Conservation (phyloP, 1,140 invertebrate species). For the Paracyclopina nana region DNA sequence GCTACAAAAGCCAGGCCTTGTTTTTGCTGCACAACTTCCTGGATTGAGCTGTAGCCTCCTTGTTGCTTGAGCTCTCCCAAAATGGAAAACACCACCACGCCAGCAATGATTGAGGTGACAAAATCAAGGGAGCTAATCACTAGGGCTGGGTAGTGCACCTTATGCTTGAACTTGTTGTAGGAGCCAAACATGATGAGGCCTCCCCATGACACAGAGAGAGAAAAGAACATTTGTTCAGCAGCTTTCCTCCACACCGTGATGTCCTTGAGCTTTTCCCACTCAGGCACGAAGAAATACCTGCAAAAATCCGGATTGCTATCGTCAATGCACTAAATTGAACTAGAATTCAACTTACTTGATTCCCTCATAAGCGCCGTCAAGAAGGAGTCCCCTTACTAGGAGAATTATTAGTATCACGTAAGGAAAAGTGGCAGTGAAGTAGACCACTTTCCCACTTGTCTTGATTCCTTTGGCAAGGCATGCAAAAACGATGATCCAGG, state of each 20-base stretch:
- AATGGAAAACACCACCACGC: conserved; percentile 29
- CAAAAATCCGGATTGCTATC: conserved; percentile 45
- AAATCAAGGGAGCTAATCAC: conserved; percentile 27
- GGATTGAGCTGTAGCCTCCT: conserved; percentile 18
- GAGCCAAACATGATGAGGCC: conserved; percentile 31
- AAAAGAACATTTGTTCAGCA: conserved; percentile 33
- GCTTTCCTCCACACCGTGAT: conserved; percentile 29
- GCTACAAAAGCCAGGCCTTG: conserved; percentile 32
- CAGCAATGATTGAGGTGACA: conserved; percentile 28
- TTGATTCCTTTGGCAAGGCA: conserved; percentile 40
- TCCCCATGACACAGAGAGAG: conserved; percentile 30
- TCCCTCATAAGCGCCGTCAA: conserved; percentile 69
- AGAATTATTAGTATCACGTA: conserved; percentile 56
- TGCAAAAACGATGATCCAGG: conserved; percentile 36
- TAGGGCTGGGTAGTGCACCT: conserved; percentile 29
- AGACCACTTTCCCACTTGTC: conserved; percentile 49
- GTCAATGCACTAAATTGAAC: background rate
- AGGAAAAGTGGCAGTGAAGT: conserved; percentile 34
- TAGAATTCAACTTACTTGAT: conserved; percentile 36
- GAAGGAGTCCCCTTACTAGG: conserved; percentile 52
- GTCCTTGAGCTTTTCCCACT: conserved; percentile 43
- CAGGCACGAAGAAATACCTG: conserved; percentile 73
- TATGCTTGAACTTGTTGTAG: conserved; percentile 30
- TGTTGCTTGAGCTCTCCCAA: conserved; percentile 27
- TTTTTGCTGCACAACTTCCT: conserved; percentile 20